These are phyloP conservation scores for Myiagra hebetior DNA, from an alignment of 2,113 vertebrate species.

Conservation along the genomic window DNA sequence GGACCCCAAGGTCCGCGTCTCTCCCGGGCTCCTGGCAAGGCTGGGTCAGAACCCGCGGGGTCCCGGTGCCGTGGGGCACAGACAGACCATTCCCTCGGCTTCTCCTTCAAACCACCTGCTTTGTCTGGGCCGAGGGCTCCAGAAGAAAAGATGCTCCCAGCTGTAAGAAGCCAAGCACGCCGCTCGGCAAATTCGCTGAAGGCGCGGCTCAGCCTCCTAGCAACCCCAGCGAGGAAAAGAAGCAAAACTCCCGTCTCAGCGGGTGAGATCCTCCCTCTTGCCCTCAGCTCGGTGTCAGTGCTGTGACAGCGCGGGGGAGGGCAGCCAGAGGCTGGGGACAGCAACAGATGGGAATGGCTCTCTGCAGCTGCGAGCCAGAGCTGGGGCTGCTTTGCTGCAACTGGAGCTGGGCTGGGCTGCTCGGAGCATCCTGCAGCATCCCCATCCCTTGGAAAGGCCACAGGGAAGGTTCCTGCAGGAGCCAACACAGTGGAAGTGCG, in stretches of 20 bases:
- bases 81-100: neutral
- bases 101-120: neutral
- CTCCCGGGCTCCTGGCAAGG: neutral
- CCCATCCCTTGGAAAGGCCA: neutral
- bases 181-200: neutral
- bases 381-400: neutral
- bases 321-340: neutral
- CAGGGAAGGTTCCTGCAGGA: neutral
- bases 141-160: neutral
- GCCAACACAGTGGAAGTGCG: neutral
- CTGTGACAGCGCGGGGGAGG: neutral
- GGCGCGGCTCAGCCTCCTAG: neutral
- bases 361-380: neutral
- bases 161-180: neutral
- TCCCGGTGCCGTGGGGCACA: neutral
- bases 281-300: neutral
- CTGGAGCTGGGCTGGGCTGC: neutral
- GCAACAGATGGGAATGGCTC: neutral
- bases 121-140: neutral
- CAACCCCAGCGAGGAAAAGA: neutral
- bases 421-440: neutral
- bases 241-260: rapidly evolving
- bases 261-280: neutral
- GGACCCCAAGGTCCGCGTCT: rapidly evolving
- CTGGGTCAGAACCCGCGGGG: rapidly evolving